Base-by-base conservation (phyloP, 37 sponge, comb jelly and placozoan genomes). In the Eunapius fragilis region DNA sequence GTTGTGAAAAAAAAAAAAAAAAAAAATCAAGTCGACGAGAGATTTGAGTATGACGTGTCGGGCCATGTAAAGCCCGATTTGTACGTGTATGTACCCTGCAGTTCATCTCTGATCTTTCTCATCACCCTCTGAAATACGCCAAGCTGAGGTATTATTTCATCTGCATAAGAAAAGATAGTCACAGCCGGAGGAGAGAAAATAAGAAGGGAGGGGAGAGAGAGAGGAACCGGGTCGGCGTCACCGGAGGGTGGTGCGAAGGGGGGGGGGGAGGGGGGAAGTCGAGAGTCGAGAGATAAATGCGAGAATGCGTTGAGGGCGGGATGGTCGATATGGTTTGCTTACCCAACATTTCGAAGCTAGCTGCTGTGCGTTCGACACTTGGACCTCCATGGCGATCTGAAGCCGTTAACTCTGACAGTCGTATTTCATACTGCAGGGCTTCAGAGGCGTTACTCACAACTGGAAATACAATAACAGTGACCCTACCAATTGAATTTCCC, bases 51-150 rank as follows among this genome's bases (percentile, higher is more conserved):
- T 41, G 41, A 9, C 41, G 6, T 6, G 41, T 6, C 41, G 6
- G 41, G 6, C 6, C 41, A 41, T n/a, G n/a, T n/a, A n/a, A n/a
- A n/a, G n/a, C n/a, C n/a, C 41, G 3, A 6, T 6, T 41, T 9
- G 41, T 6, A 6, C 6, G 41, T 6, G 6, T 41, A 41, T 41
- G 41, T 58, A 88, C 89, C 48, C 47, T 71, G 84, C 34, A 95
- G 86, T 68, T 92, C 93, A 32, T 95, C 85, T 79, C 82, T 69
- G 13, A 92, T 28, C 78, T 87, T 74, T 71, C 84, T 86, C 83
- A 89, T 80, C 23, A 95, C 88, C 37, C 76, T 70, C 76, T 89
- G 93, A 35, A 82, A 95, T 38, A 95, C 89, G 38, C 95, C 95
- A 2, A 95, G 78, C 28, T 86, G 84, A 11, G 93, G 93, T 25